Percentiles rank a stretch among this genome's conserved stretches.
These are phyloP conservation scores for Galleria mellonella DNA, from an alignment of 1,140 invertebrate species.

Conservation along the genomic window DNA sequence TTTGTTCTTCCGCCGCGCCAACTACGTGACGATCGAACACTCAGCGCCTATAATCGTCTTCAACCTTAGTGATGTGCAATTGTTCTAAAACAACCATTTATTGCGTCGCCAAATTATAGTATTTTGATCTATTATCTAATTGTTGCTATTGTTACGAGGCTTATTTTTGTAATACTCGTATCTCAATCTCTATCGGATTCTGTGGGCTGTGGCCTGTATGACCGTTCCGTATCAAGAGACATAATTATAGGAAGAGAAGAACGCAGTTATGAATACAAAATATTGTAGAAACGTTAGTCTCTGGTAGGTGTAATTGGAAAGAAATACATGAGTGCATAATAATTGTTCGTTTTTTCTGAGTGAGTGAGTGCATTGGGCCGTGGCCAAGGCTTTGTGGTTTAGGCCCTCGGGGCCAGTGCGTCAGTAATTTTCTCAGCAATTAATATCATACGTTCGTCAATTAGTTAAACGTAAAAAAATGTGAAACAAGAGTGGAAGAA, in stretches of 20 bases:
- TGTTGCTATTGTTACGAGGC: slow-evolving; percentile 53
- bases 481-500: slow-evolving; percentile 44
- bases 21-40: slow-evolving; percentile 67
- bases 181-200: slow-evolving; percentile 5
- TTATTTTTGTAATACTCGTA: slow-evolving; percentile 10
- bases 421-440: slow-evolving; percentile 61
- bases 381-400: slow-evolving; percentile 42
- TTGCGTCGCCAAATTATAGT: slow-evolving; percentile 60
- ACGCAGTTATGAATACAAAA: slow-evolving; percentile 27
- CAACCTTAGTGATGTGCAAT: slow-evolving; percentile 31
- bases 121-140: slow-evolving; percentile 66
- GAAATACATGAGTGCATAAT: slow-evolving; percentile 39
- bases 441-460: slow-evolving; percentile 47
- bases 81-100: slow-evolving; percentile 41
- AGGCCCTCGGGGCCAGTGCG: slow-evolving; percentile 33
- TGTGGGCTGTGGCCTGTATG: not conserved
- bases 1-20: slow-evolving; percentile 64
- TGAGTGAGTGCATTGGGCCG: slow-evolving; percentile 20
- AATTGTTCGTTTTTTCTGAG: slow-evolving; percentile 53
- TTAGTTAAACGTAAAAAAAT: slow-evolving; percentile 53
- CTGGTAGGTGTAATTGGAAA: slow-evolving; percentile 31
- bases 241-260: slow-evolving; percentile 4
- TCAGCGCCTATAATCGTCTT: slow-evolving; percentile 53
- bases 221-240: not conserved
- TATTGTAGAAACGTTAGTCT: slow-evolving; percentile 31